These are phyloP conservation scores for Willisornis vidua DNA, from an alignment of 2,113 vertebrate genomes.

Conservation along the genomic window DNA sequence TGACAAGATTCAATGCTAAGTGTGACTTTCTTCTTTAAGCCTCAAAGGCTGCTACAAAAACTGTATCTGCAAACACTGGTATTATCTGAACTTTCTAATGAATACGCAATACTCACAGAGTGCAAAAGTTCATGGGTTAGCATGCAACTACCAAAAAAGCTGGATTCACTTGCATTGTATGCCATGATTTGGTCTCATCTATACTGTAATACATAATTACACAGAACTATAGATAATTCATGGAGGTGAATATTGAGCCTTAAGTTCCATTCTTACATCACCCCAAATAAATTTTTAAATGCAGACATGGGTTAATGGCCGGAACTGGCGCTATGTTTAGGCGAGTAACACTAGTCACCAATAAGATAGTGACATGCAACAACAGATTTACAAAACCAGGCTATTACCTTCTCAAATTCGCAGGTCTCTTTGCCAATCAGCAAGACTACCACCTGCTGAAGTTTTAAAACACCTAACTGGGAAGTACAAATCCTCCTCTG, in stretches of 20 bases:
- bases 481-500: background rate
- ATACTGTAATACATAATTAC: background rate
- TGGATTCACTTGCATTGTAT: background rate
- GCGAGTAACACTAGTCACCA: background rate
- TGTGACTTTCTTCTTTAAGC: background rate
- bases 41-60: background rate
- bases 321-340: background rate
- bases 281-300: background rate
- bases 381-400: background rate
- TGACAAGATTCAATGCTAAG: background rate
- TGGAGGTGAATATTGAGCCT: background rate
- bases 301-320: background rate
- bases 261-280: background rate
- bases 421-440: background rate
- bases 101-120: background rate
- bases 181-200: background rate
- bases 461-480: background rate
- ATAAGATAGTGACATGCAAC: background rate
- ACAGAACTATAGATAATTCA: background rate
- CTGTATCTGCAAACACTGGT: background rate
- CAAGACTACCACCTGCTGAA: background rate
- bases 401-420: background rate
- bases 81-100: background rate
- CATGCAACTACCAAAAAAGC: background rate
- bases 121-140: background rate